Evolutionary conservation across 2,113 vertebrate species (phyloP).

Genomic region (Calonectris borealis): DNA sequence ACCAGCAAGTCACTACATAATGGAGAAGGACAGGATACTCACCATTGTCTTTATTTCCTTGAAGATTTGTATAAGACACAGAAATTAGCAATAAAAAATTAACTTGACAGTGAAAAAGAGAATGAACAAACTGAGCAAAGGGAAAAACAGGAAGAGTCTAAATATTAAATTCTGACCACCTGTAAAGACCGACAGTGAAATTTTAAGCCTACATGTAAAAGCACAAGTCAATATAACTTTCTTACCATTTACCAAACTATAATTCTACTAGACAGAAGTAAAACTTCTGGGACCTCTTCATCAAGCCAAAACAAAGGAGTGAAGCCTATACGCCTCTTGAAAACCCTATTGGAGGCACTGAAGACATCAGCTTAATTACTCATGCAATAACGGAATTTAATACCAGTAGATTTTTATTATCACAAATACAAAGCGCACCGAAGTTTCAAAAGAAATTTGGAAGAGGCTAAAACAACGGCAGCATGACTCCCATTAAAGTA

Average conservation of each 20-base stretch:
- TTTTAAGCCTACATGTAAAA: not conserved
- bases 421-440: not conserved
- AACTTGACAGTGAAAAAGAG: not conserved
- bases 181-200: not conserved
- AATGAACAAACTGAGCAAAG: not conserved
- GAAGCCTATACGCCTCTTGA: constrained; percentile 10
- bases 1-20: not conserved
- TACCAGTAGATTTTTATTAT: not conserved
- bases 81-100: not conserved
- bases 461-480: constrained; percentile 27
- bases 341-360: not conserved
- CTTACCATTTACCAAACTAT: not conserved
- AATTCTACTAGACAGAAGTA: not conserved
- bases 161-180: not conserved
- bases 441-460: constrained; percentile 8
- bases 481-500: not conserved
- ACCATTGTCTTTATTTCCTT: not conserved
- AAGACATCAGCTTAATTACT: constrained; percentile 1
- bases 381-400: not conserved
- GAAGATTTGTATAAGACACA: not conserved
- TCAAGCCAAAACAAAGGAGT: not conserved
- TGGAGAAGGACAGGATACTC: not conserved
- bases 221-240: not conserved
- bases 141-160: not conserved
- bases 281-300: not conserved